Evolutionary conservation across 2,113 vertebrate species (phyloP).

Genomic region (Crotalus horridus): DNA sequence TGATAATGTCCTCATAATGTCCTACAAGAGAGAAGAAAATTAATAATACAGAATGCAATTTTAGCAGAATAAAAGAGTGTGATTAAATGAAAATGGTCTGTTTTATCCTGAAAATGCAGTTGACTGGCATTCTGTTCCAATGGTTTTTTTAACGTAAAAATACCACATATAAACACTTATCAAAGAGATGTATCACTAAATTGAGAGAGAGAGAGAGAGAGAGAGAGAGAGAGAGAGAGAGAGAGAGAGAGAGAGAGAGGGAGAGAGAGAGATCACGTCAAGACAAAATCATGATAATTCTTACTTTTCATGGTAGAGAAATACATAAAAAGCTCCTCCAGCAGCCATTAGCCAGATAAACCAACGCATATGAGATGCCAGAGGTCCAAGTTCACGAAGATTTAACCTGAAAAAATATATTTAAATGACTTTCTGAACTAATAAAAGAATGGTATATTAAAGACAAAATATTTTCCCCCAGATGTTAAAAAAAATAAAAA

Average conservation of each 20-base stretch:
- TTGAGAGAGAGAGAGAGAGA: not conserved
- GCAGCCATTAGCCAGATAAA: constrained; percentile 98
- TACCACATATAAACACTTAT: not conserved
- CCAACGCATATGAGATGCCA: constrained; percentile 96
- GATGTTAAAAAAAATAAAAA: not conserved
- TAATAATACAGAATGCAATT: not conserved
- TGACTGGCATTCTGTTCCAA: not conserved
- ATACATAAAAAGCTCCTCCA: constrained; percentile 93
- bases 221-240: not conserved
- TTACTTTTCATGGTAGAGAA: constrained; percentile 97
- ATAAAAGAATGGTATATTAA: not conserved
- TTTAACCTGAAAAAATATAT: constrained; percentile 82
- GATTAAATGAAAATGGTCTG: not conserved
- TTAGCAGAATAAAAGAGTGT: not conserved
- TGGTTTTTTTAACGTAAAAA: not conserved
- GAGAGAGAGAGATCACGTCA: not conserved
- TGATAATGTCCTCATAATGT: not conserved
- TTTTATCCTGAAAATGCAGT: not conserved
- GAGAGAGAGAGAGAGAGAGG: not conserved
- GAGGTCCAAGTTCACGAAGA: constrained; percentile 92
- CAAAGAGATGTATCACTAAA: not conserved
- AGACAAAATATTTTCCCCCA: not conserved
- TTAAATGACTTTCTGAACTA: constrained; percentile 42
- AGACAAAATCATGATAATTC: constrained; percentile 56
- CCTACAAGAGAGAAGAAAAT: not conserved